Conservation (phyloP, 2,113 vertebrate genomes). For the Girardinichthys multiradiatus region DNA sequence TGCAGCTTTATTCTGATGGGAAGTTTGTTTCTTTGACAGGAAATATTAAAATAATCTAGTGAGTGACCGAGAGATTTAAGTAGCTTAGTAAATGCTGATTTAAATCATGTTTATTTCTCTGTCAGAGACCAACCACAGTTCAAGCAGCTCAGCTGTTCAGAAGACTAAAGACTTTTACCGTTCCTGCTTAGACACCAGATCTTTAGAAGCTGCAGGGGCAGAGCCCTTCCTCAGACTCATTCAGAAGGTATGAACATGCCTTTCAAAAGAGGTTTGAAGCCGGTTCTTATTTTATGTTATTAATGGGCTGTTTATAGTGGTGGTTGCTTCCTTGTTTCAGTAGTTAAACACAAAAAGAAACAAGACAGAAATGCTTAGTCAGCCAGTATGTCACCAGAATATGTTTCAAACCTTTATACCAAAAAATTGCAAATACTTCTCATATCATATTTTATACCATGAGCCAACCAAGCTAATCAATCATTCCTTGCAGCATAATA, state of each 20-base stretch:
- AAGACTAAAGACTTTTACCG: conserved; percentile 87
- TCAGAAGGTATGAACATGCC: conserved; percentile 80
- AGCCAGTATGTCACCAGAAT: neutral
- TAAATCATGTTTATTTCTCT: neutral
- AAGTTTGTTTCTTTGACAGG: no score
- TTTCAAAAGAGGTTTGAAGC: neutral
- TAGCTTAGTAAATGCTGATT: neutral
- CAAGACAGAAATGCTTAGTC: neutral
- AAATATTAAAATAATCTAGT: neutral
- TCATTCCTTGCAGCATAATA: neutral
- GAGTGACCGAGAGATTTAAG: neutral
- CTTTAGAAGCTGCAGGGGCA: conserved; percentile 79
- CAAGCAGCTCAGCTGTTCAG: conserved; percentile 73
- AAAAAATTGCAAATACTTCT: neutral
- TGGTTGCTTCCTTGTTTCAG: neutral
- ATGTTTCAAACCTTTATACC: neutral
- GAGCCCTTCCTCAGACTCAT: conserved; percentile 84
- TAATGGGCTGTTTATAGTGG: neutral
- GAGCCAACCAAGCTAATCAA: neutral
- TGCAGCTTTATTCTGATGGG: no score
- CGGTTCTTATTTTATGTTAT: no score
- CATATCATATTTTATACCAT: neutral
- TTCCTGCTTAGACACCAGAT: conserved; percentile 85
- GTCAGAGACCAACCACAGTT: conserved; percentile 70
- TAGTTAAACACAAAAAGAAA: neutral